Evolutionary conservation across 2,888 invertebrate species (phyloP).

Genomic region (Meiosimyza decipiens): DNA sequence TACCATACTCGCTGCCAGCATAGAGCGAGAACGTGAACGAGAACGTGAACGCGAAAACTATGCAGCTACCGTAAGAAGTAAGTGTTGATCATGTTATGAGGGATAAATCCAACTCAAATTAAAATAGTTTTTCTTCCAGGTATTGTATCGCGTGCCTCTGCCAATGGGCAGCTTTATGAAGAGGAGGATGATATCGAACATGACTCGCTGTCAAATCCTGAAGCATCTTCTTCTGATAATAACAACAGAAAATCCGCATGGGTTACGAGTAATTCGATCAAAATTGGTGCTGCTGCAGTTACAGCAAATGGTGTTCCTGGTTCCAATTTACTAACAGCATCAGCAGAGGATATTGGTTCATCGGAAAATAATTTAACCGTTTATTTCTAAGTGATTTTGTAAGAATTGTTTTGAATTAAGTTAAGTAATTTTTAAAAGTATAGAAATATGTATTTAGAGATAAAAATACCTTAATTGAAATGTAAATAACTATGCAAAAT

Average conservation of each 20-base stretch:
- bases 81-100: conserved; percentile 46
- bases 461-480: background rate
- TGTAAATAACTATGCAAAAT: conserved; percentile 24
- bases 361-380: conserved; percentile 72
- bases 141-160: conserved; percentile 68
- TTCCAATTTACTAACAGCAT: conserved; percentile 60
- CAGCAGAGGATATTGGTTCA: conserved; percentile 64
- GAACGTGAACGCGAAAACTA: conserved; percentile 66
- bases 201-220: conserved; percentile 58
- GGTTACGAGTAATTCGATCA: conserved; percentile 44
- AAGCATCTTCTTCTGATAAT: conserved; percentile 46
- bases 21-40: conserved; percentile 66
- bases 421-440: background rate
- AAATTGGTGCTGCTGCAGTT: conserved; percentile 36
- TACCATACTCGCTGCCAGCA: conserved; percentile 71
- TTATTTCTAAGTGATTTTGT: conserved; percentile 67
- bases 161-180: conserved; percentile 66
- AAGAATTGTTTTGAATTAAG: background rate
- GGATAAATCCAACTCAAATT: conserved; percentile 3
- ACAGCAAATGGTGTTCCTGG: conserved; percentile 48
- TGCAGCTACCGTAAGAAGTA: conserved; percentile 72
- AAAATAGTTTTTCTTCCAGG: conserved; percentile 63
- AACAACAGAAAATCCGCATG: conserved; percentile 56
- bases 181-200: conserved; percentile 67
- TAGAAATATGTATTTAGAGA: background rate